A percentile compares a stretch with the other conserved stretches of the same genome.
These are phyloP conservation scores for Meandrusa payeni DNA, from an alignment of 2,888 invertebrate species.

Conservation along the genomic window DNA sequence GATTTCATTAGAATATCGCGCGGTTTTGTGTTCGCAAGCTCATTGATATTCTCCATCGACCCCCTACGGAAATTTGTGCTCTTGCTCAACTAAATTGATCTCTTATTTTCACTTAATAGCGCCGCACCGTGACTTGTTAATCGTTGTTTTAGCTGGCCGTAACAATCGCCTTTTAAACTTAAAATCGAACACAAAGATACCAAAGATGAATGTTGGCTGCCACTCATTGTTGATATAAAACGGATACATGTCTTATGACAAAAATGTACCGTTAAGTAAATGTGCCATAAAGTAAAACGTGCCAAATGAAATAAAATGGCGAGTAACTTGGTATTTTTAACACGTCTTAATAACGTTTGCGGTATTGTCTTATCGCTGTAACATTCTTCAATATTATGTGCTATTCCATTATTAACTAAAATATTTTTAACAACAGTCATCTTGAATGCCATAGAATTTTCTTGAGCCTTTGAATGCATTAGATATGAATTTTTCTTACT, in stretches of 20 bases:
- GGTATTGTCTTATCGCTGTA: conserved; percentile 6
- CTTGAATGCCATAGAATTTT: too few species aligned
- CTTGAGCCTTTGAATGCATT: too few species aligned
- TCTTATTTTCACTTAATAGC: conserved; percentile 19
- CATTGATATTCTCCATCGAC: conserved; percentile 19
- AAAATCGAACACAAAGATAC: neutral
- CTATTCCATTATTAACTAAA: too few species aligned
- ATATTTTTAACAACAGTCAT: too few species aligned
- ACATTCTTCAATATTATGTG: neutral
- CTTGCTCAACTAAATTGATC: conserved; percentile 20
- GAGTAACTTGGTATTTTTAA: conserved; percentile 8
- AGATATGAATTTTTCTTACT: too few species aligned
- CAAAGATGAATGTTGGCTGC: too few species aligned
- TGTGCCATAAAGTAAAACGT: conserved; percentile 6
- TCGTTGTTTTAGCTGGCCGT: neutral
- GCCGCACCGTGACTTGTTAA: conserved; percentile 11
- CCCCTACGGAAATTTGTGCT: conserved; percentile 18
- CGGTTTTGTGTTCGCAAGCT: conserved; percentile 29
- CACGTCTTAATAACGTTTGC: conserved; percentile 6
- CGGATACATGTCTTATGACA: conserved; percentile 1
- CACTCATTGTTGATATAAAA: conserved; percentile 1
- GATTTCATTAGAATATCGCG: conserved; percentile 39
- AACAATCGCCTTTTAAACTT: neutral
- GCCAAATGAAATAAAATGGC: conserved; percentile 4
- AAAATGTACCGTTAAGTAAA: conserved; percentile 11